Evolutionary conservation across 2,113 vertebrate species (phyloP).

Genomic region (Phylloscopus whistleri): DNA sequence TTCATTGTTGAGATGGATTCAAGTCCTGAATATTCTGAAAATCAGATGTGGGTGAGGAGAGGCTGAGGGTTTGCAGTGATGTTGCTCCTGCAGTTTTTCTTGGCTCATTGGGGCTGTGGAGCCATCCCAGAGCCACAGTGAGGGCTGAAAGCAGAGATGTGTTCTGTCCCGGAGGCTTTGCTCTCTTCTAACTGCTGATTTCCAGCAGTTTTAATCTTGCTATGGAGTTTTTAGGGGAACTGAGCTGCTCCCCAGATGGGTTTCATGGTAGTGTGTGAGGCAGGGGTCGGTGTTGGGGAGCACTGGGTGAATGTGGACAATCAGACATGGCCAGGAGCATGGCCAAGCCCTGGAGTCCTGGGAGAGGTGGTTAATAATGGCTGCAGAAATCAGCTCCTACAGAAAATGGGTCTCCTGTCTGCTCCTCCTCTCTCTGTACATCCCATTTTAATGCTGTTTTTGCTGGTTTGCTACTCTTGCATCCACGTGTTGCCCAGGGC

Average conservation of each 20-base stretch:
- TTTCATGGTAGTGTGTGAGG: not conserved
- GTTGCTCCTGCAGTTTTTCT: not conserved
- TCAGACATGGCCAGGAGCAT: not conserved
- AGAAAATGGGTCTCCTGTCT: not conserved
- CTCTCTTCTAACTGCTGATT: not conserved
- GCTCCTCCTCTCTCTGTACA: not conserved
- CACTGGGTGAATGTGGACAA: rapidly evolving
- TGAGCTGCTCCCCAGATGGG: not conserved
- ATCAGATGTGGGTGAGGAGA: not conserved
- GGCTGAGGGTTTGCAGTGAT: not conserved
- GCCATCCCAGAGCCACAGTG: not conserved
- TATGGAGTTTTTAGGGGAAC: not conserved
- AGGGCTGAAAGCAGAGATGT: not conserved
- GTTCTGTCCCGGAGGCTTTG: not conserved
- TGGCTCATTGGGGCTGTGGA: not conserved
- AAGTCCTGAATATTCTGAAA: not conserved
- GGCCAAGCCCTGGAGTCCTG: not conserved
- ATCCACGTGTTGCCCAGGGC: not conserved
- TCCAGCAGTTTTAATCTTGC: not conserved
- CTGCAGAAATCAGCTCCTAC: not conserved
- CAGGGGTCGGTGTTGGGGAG: rapidly evolving
- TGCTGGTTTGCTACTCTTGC: not conserved
- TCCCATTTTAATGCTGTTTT: not conserved
- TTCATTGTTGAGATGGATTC: not conserved
- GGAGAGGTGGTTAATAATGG: not conserved